Percentiles rank a stretch among this genome's conserved stretches.
Evolutionary conservation across 2,888 invertebrate genomes (phyloP).

Genomic region (Escarpia spicata): DNA sequence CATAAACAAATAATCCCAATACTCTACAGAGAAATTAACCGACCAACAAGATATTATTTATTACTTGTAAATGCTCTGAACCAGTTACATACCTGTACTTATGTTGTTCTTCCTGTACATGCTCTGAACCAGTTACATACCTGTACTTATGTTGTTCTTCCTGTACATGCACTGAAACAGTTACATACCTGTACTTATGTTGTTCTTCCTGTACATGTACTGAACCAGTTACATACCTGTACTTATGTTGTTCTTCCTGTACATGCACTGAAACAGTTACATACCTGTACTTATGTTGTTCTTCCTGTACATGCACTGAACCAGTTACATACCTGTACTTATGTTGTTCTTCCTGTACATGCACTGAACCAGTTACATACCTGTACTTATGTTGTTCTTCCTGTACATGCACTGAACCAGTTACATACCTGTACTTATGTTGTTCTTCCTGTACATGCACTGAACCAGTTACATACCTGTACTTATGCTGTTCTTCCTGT

Average conservation of each 20-base stretch:
- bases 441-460: slow-evolving; percentile 78
- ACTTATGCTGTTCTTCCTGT: slow-evolving; percentile 77
- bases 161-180: slow-evolving; percentile 64
- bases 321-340: slow-evolving; percentile 59
- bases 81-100: slow-evolving; percentile 59
- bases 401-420: slow-evolving; percentile 65
- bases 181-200: slow-evolving; percentile 66
- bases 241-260: slow-evolving; percentile 76
- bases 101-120: slow-evolving; percentile 76
- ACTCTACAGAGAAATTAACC: not conserved
- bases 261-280: slow-evolving; percentile 58
- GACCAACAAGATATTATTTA: not conserved
- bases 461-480: too few species aligned
- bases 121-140: too few species aligned
- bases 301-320: slow-evolving; percentile 70
- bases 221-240: too few species aligned
- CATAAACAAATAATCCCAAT: too few species aligned
- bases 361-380: too few species aligned
- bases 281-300: slow-evolving; percentile 71
- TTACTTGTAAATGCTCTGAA: not conserved
- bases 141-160: slow-evolving; percentile 75
- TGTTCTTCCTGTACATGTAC: slow-evolving; percentile 74
- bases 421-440: slow-evolving; percentile 66
- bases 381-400: slow-evolving; percentile 75
- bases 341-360: slow-evolving; percentile 76